Conservation (phyloP, 2,113 vertebrate species). For the Mesembrinibis cayennensis region DNA sequence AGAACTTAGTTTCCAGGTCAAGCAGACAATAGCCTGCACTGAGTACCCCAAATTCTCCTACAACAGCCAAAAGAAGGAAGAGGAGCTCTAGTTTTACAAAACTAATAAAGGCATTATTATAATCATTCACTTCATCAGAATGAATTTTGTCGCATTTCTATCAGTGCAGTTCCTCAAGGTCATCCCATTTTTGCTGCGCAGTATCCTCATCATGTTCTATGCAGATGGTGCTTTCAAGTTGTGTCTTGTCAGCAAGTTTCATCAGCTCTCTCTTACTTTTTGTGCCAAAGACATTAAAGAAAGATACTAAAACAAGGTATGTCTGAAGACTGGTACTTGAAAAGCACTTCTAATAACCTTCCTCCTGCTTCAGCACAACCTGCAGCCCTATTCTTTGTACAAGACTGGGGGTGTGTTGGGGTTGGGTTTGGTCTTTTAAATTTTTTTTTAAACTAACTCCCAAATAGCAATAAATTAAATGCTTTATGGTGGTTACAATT, state of each 20-base stretch:
- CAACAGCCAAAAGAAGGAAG: background rate
- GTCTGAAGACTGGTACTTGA: background rate
- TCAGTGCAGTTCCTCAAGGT: background rate
- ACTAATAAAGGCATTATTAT: background rate
- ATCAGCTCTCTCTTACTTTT: background rate
- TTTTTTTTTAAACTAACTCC: background rate
- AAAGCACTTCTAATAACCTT: background rate
- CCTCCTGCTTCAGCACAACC: background rate
- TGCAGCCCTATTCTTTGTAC: background rate
- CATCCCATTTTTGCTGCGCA: background rate
- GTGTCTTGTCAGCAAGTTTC: background rate
- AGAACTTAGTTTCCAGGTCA: background rate
- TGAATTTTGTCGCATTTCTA: background rate
- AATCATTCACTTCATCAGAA: background rate
- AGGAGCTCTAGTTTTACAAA: background rate
- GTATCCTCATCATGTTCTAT: background rate
- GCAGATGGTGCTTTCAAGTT: background rate
- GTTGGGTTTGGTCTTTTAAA: background rate
- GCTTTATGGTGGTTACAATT: background rate
- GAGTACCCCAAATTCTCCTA: background rate
- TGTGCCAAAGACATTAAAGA: background rate
- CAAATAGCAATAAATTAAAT: background rate
- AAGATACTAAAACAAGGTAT: background rate
- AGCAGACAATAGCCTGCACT: background rate
- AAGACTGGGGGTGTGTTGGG: background rate